Evolutionary conservation across 2,888 invertebrate genomes (phyloP), one percentile per base, ranked within the genome.

Genomic region (Ethmia dodecea): DNA sequence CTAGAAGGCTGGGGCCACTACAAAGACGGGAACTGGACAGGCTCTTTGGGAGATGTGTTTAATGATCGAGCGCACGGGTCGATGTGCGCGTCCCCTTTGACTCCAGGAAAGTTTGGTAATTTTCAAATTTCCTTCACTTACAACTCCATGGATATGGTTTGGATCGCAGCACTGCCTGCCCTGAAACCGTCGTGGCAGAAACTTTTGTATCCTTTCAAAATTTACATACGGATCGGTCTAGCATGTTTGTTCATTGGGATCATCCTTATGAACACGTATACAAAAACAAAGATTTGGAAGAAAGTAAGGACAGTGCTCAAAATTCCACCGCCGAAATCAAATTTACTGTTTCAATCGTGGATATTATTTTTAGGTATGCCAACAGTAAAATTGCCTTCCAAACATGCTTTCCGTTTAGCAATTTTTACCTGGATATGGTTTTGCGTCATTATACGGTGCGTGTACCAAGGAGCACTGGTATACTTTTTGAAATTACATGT

Each of bases 71-170:
- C 53, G 3, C 58, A 71, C 30, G 50, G 47, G 16, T 69, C 76
- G 2, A 59, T 67, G 25, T 70, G 69, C 39, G 56, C 70, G 4
- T 37, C 56, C 18, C 71, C 76, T 3, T 37, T 76, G 10, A 65
- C 65, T 5, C 41, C 52, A 8, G 33, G 46, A 37, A 65, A 58
- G 47, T 58, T 67, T 49, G 64, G 55, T 10, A 66, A 70, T 55
- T 77, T 76, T 45, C 66, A 70, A 56, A 68, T 69, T 52, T 75
- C 78, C 11, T 60, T 59, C 10, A 38, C 65, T 10, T 77, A 76
- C 44, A 59, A 62, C 31, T 60, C 64, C 4, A 64, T 71, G 55
- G 67, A 73, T 38, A 61, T 73, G 20, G 69, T 75, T 3, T 77
- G 74, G 77, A 60, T 57, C 4, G 54, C 70, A 8, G 51, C 51